Evolutionary conservation across 2,113 vertebrate species (phyloP), one percentile per base, ranked within the genome.

Genomic region (Thryonomys swinderianus): DNA sequence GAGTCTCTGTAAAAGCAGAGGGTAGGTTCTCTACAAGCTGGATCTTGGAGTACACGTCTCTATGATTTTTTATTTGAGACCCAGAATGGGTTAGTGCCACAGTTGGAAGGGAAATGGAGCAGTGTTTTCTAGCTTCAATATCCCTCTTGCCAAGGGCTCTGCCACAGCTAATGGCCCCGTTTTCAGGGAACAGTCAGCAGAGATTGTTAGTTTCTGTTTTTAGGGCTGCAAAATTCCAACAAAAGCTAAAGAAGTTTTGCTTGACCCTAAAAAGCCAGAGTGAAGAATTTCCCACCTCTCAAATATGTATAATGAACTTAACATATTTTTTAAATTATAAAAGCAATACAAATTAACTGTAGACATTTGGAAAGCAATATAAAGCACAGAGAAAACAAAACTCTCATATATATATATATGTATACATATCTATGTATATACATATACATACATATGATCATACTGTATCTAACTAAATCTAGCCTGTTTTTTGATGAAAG

Each of bases 201-300:
- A 95, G 48, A 87, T 64, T 89, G 83, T 91, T 62, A 12, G 55
- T 87, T 85, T 96, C 85, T 93, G 59, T 48, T 93, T 85, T 81
- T 25, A 81, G 59, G 51, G 14, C 59, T 95, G 64, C 20, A 90
- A 66, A 80, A 67, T 91, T 89, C 84, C 87, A 90, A 51, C 37
- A 55, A 96, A 96, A 89, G 11, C 83, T 95, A 79, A 85, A 95
- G 66, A 92, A 93, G 32, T 82, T 42, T 81, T 91, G 17, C 48
- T 27, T 88, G 61, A 51, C 42, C 91, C 85, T 95, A 73, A 94
- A 94, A 93, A 91, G n/a, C 87, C 95, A 74, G 0, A 0, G 18
- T 84, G 55, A 96, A 96, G 34, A 92, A 92, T 94, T 85, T 88
- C 20, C 93, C 61, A 92, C 48, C 51, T 95, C 73, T 88, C 59